These are phyloP conservation scores for Mesochorus sp. DNA, from an alignment of 2,888 invertebrate genomes.

Conservation along the genomic window DNA sequence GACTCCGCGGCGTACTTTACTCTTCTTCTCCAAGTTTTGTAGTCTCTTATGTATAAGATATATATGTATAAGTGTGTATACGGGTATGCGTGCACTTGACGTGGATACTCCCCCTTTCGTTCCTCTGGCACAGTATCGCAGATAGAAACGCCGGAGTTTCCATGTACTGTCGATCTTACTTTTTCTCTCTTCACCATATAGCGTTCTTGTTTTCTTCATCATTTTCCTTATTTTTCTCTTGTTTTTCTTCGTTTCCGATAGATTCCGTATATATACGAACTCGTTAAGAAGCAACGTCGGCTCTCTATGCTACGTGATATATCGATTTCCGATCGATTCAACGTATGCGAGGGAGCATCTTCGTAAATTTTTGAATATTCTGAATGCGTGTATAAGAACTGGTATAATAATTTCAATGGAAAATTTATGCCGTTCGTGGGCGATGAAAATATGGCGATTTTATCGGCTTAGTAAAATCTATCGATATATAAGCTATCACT, in stretches of 20 bases:
- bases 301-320: not conserved
- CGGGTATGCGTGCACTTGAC: not conserved
- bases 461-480: too few species aligned
- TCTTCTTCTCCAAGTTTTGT: constrained; percentile 52
- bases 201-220: constrained; percentile 21
- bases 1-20: constrained; percentile 64
- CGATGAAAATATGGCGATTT: too few species aligned
- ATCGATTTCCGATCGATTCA: constrained; percentile 2
- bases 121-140: constrained; percentile 12
- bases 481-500: too few species aligned
- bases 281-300: constrained; percentile 1
- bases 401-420: constrained; percentile 10
- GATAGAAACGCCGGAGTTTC: not conserved
- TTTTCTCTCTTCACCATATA: too few species aligned
- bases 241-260: constrained; percentile 15
- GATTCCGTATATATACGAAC: not conserved
- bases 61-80: not conserved
- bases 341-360: constrained; percentile 1
- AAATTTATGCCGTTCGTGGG: constrained; percentile 14
- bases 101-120: constrained; percentile 11
- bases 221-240: not conserved
- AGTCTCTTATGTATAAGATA: constrained; percentile 19
- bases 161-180: constrained; percentile 30
- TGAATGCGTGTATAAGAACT: not conserved
- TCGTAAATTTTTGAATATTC: not conserved